phyloP scores from a whole-genome alignment of 2,888 invertebrate species.

The Allophyes oxyacanthae region DNA sequence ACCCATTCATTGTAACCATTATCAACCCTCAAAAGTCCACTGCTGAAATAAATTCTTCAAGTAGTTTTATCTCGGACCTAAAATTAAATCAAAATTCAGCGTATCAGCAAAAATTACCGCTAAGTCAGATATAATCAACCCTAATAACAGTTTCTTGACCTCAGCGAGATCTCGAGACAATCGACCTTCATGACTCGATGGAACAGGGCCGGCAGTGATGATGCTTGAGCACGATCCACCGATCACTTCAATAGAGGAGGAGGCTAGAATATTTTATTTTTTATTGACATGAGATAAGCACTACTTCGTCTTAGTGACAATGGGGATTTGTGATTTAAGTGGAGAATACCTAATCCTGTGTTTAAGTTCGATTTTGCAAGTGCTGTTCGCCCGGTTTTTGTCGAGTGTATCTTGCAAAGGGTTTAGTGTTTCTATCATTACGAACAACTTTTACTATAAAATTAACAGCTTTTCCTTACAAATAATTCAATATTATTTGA shows the following conservation, averaged over 20 bases:
- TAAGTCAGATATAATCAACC: slow-evolving; percentile 40
- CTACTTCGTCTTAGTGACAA: slow-evolving; percentile 11
- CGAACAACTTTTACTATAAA: too few species aligned
- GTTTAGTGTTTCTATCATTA: too few species aligned
- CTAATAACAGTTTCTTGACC: slow-evolving; percentile 50
- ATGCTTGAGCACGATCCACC: slow-evolving; percentile 54
- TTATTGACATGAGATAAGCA: slow-evolving; percentile 39
- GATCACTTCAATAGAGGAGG: slow-evolving; percentile 36
- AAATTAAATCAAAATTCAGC: slow-evolving; percentile 2
- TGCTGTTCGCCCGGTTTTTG: too few species aligned
- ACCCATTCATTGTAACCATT: too few species aligned
- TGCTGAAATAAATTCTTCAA: too few species aligned
- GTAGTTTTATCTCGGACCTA: too few species aligned
- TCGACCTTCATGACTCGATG: slow-evolving; percentile 49
- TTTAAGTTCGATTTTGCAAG: too few species aligned
- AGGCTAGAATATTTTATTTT: slow-evolving; percentile 51
- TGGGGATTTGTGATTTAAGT: slow-evolving; percentile 16
- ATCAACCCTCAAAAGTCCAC: too few species aligned
- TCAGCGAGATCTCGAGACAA: slow-evolving; percentile 46
- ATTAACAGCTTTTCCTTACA: too few species aligned
- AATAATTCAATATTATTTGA: too few species aligned
- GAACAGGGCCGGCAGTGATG: slow-evolving; percentile 36
- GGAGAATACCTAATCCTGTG: too few species aligned
- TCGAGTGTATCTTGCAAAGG: too few species aligned
- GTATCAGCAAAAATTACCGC: slow-evolving; percentile 27